These are phyloP conservation scores for Drosophila tanythrix DNA, from an alignment of 2,888 invertebrate species.

Conservation along the genomic window DNA sequence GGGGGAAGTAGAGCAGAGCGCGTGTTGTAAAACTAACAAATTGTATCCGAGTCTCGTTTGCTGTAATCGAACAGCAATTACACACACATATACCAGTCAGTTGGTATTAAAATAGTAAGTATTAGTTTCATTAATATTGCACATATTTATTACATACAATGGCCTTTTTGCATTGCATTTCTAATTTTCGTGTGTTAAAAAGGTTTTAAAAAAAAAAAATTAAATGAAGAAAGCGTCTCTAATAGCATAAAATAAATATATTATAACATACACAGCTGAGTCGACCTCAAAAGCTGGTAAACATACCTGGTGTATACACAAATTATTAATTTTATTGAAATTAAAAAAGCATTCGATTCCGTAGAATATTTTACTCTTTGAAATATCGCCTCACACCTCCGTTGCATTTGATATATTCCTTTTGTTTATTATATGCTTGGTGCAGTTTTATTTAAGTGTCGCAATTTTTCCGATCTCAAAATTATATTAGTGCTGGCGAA, in stretches of 20 bases:
- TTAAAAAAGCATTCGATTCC: background rate
- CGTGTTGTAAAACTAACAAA: slow-evolving; percentile 40
- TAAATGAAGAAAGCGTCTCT: background rate
- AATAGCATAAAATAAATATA: background rate
- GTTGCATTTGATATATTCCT: background rate
- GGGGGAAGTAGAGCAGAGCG: background rate
- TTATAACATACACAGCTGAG: background rate
- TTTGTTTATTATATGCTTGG: too few species aligned
- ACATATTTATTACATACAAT: background rate
- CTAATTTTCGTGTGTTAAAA: background rate
- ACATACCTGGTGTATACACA: background rate
- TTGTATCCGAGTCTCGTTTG: slow-evolving; percentile 33
- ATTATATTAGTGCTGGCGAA: too few species aligned
- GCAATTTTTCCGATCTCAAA: too few species aligned
- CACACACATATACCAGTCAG: background rate
- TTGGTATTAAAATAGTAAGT: background rate
- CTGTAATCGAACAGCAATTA: slow-evolving; percentile 7
- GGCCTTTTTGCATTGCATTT: background rate
- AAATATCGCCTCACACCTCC: background rate
- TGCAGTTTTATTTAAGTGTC: too few species aligned
- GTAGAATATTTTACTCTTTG: background rate
- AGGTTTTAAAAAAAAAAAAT: too few species aligned
- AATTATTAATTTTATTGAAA: background rate
- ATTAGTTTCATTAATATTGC: background rate
- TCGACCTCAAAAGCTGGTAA: background rate